Evolutionary conservation across 1,140 invertebrate genomes (phyloP).

Genomic region (Phenacoccus solenopsis): DNA sequence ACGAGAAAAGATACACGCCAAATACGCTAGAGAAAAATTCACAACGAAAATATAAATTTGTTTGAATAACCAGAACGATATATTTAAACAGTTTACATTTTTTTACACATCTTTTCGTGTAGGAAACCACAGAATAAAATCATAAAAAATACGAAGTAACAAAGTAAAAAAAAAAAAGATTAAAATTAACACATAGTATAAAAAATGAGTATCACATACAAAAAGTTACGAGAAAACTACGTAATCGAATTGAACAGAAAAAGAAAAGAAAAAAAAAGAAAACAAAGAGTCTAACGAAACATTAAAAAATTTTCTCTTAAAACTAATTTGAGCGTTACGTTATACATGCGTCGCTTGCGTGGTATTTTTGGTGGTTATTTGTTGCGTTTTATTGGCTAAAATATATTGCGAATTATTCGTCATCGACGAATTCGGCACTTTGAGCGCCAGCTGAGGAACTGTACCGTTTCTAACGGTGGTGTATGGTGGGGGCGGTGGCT

Average conservation of each 20-base stretch:
- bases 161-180: conserved; percentile 7
- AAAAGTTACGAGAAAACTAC: conserved; percentile 5
- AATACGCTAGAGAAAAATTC: too few species aligned
- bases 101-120: too few species aligned
- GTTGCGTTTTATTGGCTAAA: conserved; percentile 33
- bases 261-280: neutral
- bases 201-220: conserved; percentile 13
- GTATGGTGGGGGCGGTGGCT: conserved; percentile 62
- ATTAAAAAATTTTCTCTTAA: neutral
- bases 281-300: neutral
- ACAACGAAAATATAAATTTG: too few species aligned
- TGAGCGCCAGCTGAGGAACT: conserved; percentile 36
- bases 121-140: too few species aligned
- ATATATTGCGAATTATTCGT: conserved; percentile 40
- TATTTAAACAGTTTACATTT: too few species aligned
- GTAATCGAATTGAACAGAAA: neutral
- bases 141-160: neutral
- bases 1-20: too few species aligned
- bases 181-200: neutral
- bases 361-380: conserved; percentile 41
- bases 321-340: conserved; percentile 21
- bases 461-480: conserved; percentile 35
- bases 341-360: conserved; percentile 49
- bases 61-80: too few species aligned
- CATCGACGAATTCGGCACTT: conserved; percentile 35